Evolutionary conservation across 2,113 vertebrate species (phyloP).

Genomic region (Pluvialis apricaria): DNA sequence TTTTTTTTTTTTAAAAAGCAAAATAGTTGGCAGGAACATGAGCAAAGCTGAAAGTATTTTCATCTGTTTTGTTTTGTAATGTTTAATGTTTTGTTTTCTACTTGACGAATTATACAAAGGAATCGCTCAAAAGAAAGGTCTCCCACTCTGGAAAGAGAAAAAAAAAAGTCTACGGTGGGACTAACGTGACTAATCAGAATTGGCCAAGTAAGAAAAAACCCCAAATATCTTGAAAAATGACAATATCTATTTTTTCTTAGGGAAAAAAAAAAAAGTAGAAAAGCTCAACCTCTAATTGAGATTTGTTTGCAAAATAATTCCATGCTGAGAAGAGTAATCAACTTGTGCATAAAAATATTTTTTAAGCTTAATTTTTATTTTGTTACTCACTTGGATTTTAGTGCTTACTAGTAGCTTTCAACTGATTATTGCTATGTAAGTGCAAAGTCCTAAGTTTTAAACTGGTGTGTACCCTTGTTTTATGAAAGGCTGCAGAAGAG

Average conservation of each 20-base stretch:
- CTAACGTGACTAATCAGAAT: not conserved
- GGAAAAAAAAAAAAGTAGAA: not conserved
- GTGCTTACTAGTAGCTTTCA: not conserved
- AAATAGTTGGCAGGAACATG: slow-evolving; percentile 32
- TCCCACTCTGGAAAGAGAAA: not conserved
- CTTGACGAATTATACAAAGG: not conserved
- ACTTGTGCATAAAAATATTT: not conserved
- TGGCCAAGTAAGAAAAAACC: not conserved
- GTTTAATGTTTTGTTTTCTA: slow-evolving; percentile 29
- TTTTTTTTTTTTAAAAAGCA: not conserved
- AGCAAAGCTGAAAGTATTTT: slow-evolving; percentile 37
- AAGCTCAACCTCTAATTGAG: not conserved
- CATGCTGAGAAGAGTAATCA: not conserved
- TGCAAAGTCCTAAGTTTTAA: not conserved
- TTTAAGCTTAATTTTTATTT: not conserved
- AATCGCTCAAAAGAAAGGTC: slow-evolving; percentile 5
- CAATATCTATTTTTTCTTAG: not conserved
- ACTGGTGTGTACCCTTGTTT: not conserved
- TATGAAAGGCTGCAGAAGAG: not conserved
- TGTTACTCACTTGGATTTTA: not conserved
- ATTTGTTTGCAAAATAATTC: not conserved
- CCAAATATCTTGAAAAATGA: not conserved
- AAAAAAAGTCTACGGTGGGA: not conserved
- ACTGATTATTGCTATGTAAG: not conserved
- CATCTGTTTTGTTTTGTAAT: slow-evolving; percentile 15